Conservation (phyloP, 2,113 vertebrate species). For the Protobothrops flavoviridis region DNA sequence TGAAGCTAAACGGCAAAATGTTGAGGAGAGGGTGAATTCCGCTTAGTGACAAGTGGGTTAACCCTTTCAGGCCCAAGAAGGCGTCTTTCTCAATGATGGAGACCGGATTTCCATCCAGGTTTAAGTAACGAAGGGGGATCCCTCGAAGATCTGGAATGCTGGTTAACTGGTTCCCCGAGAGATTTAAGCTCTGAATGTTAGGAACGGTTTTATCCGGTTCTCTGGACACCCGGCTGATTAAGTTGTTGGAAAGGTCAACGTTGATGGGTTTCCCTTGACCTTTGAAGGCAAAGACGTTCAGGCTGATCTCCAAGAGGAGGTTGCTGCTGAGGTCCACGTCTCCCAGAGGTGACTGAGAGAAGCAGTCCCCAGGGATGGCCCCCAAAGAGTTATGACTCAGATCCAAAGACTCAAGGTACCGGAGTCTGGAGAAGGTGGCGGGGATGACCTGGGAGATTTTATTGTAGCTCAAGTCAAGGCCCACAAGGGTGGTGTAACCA, state of each 20-base stretch:
- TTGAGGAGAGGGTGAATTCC: constrained; percentile 69
- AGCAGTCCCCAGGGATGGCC: constrained; percentile 74
- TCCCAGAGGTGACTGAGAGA: constrained; percentile 82
- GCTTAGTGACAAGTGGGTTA: constrained; percentile 86
- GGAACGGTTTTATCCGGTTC: constrained; percentile 44
- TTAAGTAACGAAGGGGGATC: constrained; percentile 85
- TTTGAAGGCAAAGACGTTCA: constrained; percentile 78
- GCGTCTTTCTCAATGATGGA: constrained; percentile 68
- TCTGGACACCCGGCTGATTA: constrained; percentile 67
- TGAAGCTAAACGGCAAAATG: constrained; percentile 77
- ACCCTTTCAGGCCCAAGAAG: constrained; percentile 78
- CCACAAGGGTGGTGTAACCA: constrained; percentile 92
- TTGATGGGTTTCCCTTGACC: constrained; percentile 79
- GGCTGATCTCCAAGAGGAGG: constrained; percentile 75
- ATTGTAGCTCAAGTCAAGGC: constrained; percentile 91
- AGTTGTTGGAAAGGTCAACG: constrained; percentile 88
- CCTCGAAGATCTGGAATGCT: constrained; percentile 76
- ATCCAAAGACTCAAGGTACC: constrained; percentile 92
- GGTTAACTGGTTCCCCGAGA: constrained; percentile 80
- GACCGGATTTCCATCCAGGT: constrained; percentile 86
- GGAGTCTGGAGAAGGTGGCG: constrained; percentile 85
- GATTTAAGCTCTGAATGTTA: constrained; percentile 85
- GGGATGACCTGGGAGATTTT: constrained; percentile 77
- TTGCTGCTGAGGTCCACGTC: constrained; percentile 93
- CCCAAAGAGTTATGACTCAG: constrained; percentile 89